Conservation (phyloP, 1,140 invertebrate species). For the Belonocnema kinseyi region DNA sequence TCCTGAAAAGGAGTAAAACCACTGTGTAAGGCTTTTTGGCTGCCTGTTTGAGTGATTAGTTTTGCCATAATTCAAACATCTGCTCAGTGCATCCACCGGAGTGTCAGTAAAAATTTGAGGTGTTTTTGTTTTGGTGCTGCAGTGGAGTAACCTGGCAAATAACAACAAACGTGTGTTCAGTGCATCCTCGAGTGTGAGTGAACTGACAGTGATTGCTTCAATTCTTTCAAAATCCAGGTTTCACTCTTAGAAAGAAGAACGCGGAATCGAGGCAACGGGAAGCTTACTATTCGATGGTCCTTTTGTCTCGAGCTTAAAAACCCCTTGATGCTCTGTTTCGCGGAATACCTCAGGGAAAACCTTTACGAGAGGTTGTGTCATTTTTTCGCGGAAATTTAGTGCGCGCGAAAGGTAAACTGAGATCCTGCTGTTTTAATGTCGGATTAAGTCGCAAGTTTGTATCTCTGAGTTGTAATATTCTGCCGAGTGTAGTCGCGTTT, state of each 20-base stretch:
- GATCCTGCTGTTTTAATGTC: slow-evolving; percentile 28
- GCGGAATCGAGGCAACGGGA: slow-evolving; percentile 11
- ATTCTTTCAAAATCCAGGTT: no score
- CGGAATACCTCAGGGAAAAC: background rate
- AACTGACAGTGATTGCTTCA: background rate
- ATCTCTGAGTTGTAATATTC: slow-evolving; percentile 19
- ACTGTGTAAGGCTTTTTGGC: no score
- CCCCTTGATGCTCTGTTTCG: background rate
- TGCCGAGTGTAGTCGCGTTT: background rate
- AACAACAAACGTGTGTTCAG: background rate
- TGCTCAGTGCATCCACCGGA: no score
- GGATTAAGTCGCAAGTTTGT: slow-evolving; percentile 13
- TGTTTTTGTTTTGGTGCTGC: no score
- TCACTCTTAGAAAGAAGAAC: background rate
- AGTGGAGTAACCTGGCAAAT: background rate
- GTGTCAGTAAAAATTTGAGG: no score
- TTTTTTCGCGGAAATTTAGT: slow-evolving; percentile 23
- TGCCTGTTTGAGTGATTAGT: no score
- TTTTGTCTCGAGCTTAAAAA: slow-evolving; percentile 11
- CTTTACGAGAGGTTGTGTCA: slow-evolving; percentile 5
- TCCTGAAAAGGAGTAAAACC: no score
- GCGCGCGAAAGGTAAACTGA: slow-evolving; percentile 16
- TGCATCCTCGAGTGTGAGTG: background rate
- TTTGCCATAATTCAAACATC: no score
- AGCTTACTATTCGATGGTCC: background rate